Base-by-base conservation (phyloP, 2,888 invertebrate species). In the Lepidochrysops patricia region DNA sequence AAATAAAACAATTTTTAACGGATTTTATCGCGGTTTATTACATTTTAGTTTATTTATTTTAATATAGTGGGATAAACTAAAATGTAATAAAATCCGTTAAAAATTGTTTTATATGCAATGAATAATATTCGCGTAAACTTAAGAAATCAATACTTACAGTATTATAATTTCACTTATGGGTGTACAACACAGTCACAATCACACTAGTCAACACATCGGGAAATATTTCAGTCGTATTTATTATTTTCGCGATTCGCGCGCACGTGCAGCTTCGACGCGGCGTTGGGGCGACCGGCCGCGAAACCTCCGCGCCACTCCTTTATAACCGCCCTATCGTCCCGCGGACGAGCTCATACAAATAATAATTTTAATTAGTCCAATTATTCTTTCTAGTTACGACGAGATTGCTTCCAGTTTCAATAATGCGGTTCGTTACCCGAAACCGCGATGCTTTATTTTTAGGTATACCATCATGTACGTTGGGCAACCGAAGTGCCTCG, bases 331-430 rank as follows among this genome's bases (percentile, higher is more conserved):
- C 80, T 79, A 82, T 83, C 83, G 82, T 79, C 43, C n/a, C n/a
- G n/a, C n/a, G 23, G 6, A 43, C 43, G 19, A 80, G 67, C 63
- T 61, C 63, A 62, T 60, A 66, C 65, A 67, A 68, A 71, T 71
- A 74, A 70, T 74, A 74, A 67, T 80, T 74, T 80, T 83, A 85
- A 84, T 86, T 78, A 81, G 72, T 72, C 71, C 76, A 80, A 80
- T 83, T 74, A 77, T 72, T 75, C 67, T 66, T 79, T 79, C 87
- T 83, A 84, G 87, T 85, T 86, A 78, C 57, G 75, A 80, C 85
- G 75, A 78, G 87, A 84, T 84, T 76, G 71, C 73, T 73, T 71
- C 84, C 80, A 84, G 85, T 84, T 83, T 71, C 70, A 74, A 67
- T 71, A 66, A 67, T 43, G 43, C 67, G 65, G 58, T 60, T 49